Percentiles rank a stretch among this genome's conserved stretches.
Evolutionary conservation across 2,113 vertebrate species (phyloP).

Genomic region (Phocoena phocoena): DNA sequence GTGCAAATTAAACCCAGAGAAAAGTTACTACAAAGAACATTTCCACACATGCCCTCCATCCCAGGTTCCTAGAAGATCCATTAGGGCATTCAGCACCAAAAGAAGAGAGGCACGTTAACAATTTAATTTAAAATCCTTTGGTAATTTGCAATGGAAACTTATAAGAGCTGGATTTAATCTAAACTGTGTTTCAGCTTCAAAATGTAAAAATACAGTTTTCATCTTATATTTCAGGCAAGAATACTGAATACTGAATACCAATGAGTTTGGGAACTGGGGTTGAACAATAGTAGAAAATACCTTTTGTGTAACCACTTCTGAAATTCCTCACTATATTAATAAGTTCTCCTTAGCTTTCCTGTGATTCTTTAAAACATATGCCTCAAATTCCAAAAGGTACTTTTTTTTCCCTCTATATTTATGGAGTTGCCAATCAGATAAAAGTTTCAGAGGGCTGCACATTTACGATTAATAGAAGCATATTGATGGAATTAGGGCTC

Average conservation of each 20-base stretch:
- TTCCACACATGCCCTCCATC: constrained; percentile 36
- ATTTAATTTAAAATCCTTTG: constrained; percentile 17
- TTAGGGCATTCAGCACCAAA: neutral
- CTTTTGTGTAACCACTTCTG: neutral
- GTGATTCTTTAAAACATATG: neutral
- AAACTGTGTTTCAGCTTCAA: neutral
- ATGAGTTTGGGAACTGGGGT: neutral
- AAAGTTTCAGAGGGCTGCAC: neutral
- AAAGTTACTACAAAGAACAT: constrained; percentile 43
- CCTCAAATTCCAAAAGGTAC: neutral
- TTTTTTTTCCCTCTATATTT: neutral
- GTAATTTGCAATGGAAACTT: constrained; percentile 44
- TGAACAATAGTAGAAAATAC: neutral
- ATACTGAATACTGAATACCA: neutral
- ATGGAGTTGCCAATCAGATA: neutral
- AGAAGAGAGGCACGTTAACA: neutral
- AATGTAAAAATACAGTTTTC: neutral
- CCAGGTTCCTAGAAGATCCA: neutral
- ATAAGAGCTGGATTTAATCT: constrained; percentile 25
- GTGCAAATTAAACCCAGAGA: constrained; percentile 62
- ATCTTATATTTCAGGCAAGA: constrained; percentile 4
- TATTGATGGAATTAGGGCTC: neutral
- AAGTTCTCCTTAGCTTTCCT: neutral
- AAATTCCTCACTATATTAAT: neutral
- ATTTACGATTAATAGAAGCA: neutral